Conservation (phyloP, 1,140 invertebrate genomes). For the Lepidurus arcticus region DNA sequence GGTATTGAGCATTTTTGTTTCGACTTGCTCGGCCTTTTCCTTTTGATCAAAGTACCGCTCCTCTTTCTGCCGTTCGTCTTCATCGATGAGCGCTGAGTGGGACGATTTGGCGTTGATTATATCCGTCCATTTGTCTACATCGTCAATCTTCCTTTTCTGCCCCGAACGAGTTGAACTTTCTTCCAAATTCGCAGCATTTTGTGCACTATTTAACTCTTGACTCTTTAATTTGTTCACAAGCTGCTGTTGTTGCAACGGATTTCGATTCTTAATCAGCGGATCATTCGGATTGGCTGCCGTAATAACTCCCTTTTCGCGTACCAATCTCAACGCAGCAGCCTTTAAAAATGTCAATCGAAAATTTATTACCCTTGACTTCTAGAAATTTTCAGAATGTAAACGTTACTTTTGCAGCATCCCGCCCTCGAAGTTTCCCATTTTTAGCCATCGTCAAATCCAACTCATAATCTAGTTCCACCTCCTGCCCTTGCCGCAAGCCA, state of each 20-base stretch:
- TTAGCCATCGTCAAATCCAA: not conserved
- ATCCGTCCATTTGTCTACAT: slow-evolving; percentile 56
- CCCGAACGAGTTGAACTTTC: not conserved
- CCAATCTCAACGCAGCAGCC: not conserved
- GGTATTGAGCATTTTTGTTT: slow-evolving; percentile 83
- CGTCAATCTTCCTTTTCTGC: slow-evolving; percentile 44
- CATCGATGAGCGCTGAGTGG: slow-evolving; percentile 66
- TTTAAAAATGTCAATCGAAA: not conserved
- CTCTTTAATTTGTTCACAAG: not conserved
- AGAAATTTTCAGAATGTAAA: not conserved
- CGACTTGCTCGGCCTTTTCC: slow-evolving; percentile 83
- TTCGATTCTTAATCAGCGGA: not conserved
- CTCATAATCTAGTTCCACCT: not conserved
- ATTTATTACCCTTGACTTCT: too few species aligned
- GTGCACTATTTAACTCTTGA: not conserved
- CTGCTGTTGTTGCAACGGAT: not conserved
- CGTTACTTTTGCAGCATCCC: not conserved
- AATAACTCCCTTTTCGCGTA: not conserved
- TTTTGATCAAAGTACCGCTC: slow-evolving; percentile 82
- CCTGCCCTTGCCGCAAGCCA: not conserved
- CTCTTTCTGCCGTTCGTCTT: slow-evolving; percentile 64
- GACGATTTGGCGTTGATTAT: slow-evolving; percentile 71
- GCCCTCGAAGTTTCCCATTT: not conserved
- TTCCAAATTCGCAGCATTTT: not conserved
- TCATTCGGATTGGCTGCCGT: not conserved